Base-by-base conservation (phyloP, 2,888 invertebrate genomes). In the Creontiades dilutus region DNA sequence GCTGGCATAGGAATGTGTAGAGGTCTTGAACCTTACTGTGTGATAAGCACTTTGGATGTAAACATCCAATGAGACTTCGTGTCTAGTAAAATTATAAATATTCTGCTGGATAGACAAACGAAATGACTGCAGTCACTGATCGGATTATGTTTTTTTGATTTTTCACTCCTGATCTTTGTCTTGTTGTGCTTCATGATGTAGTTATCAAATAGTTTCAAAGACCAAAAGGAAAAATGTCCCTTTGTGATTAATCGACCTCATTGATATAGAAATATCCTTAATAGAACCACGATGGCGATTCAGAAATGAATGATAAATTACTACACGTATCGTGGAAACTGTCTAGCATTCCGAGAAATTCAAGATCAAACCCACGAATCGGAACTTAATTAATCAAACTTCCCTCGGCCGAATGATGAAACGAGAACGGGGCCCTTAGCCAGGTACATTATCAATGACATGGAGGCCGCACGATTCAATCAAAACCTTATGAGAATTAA, bases 401-500 rank as follows among this genome's bases (percentile, higher is more conserved):
- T 23, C 68, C 12, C 27, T 68, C 68, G 9, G 23, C 13, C 23
- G 68, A 11, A 68, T 68, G 68, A 68, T 68, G 68, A 68, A 68
- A 68, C 68, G 68, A 68, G 68, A 68, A 68, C 23, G 68, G 12
- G n/a, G 23, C 68, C 68, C 68, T 68, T 68, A 68, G 68, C 23
- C 68, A 12, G 27, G 68, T 23, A 68, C 23, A 68, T 68, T 68
- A 23, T 68, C 68, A 68, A 23, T 68, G 68, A 68, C 68, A 68
- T 68, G 68, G 23, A 68, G 68, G 68, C 68, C 16, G 61, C 68
- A 23, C 68, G 68, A 68, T 68, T 68, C 68, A 68, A 68, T 68
- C 68, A 68, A 68, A 68, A 23, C 68, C 68, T 68, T 68, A 68
- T 68, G 68, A 68, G 68, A 68, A 68, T 68, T 68, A 68, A 68